Evolutionary conservation across 1,140 invertebrate species (phyloP).

Genomic region (Orussus abietinus): DNA sequence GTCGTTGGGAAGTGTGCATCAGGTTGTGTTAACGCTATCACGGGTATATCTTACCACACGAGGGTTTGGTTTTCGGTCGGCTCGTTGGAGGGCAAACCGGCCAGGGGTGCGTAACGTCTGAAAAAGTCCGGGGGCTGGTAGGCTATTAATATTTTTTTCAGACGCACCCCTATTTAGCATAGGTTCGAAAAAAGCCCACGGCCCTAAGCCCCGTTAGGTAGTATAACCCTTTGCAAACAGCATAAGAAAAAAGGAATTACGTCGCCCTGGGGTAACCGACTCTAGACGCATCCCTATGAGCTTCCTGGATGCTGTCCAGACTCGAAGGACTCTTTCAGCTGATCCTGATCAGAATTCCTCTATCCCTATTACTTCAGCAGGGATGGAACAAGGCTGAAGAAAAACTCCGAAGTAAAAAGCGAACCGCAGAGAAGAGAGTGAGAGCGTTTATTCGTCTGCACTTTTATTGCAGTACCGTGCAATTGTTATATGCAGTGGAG

Average conservation of each 20-base stretch:
- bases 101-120: conserved; percentile 5
- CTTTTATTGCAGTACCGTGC: no score
- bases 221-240: conserved; percentile 34
- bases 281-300: conserved; percentile 11
- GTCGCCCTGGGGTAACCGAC: no score
- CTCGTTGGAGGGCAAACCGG: conserved; percentile 5
- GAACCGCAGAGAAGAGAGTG: no score
- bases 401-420: no score
- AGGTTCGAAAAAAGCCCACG: conserved; percentile 25
- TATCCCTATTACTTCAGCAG: no score
- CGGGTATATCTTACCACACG: conserved; percentile 42
- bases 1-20: background rate
- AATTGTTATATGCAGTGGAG: no score
- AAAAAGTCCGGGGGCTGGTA: conserved; percentile 45
- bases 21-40: conserved; percentile 33
- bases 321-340: no score
- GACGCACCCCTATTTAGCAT: conserved; percentile 49
- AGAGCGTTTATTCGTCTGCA: no score
- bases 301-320: no score
- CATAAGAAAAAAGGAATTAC: conserved; percentile 23
- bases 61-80: conserved; percentile 26
- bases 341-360: no score
- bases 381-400: no score
- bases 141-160: conserved; percentile 48
- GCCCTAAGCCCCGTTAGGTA: conserved; percentile 17